Evolutionary conservation across 2,797 vertebrate species (phyloP).

Genomic region (Holocentrus rufus): DNA sequence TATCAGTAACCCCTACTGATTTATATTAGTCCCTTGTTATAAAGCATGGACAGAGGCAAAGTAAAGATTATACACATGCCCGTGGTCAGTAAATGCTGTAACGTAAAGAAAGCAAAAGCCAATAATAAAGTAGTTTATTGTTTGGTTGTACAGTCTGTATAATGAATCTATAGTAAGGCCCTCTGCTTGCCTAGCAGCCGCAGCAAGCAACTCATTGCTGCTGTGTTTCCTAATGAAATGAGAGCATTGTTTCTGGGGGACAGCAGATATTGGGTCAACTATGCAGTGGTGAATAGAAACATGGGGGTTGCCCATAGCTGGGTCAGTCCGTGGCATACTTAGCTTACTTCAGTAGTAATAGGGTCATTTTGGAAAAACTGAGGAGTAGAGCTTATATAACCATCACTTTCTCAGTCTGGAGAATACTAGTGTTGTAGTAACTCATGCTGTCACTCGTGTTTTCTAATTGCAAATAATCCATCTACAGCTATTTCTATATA

Average conservation of each 20-base stretch:
- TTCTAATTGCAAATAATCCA: background rate
- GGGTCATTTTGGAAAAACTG: conserved; percentile 46
- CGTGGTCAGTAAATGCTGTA: conserved; percentile 4
- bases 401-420: background rate
- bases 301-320: conserved; percentile 63
- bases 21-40: background rate
- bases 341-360: conserved; percentile 51
- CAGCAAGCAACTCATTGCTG: conserved; percentile 56
- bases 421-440: conserved; percentile 7
- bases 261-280: conserved; percentile 76
- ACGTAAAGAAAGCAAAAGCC: conserved; percentile 4
- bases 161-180: conserved; percentile 49
- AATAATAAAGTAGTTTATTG: conserved; percentile 60
- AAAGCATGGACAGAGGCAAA: background rate
- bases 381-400: conserved; percentile 20
- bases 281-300: conserved; percentile 65
- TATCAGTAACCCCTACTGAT: background rate
- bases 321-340: conserved; percentile 72
- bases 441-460: background rate
- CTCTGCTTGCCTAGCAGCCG: conserved; percentile 27
- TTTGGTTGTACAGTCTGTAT: conserved; percentile 30
- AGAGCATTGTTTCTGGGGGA: conserved; percentile 77
- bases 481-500: too few relatives aligned
- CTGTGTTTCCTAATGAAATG: conserved; percentile 75
- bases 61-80: background rate